Evolutionary conservation across 1,140 invertebrate species (phyloP), one percentile per base, ranked within the genome.

Genomic region (Leptinotarsa texana): DNA sequence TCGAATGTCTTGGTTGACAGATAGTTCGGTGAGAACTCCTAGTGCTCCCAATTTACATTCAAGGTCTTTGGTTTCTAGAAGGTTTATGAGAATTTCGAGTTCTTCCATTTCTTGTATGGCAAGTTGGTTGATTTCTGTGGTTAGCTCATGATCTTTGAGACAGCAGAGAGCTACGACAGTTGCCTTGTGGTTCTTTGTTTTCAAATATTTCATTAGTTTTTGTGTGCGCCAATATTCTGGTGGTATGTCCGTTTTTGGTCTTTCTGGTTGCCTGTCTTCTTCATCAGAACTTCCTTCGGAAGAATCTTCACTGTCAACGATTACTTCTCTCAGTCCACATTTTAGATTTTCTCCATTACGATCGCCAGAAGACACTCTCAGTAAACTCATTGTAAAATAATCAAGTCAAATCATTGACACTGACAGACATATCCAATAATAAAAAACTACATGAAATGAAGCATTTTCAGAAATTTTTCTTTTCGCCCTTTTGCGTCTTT

Each of bases 131-230:
- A 92, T 91, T 83, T 96, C 91, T 68, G 90, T 90, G 0, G 89
- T 90, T 21, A 98, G 87, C 83, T 97, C 94, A 78, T 96, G 94
- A 83, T 98, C 96, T 85, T 95, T 93, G 13, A 98, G 86, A 21
- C 95, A 94, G 72, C 95, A 96, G 13, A 98, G 85, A 0, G 96
- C 92, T 17, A 98, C 93, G 77, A 96, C 92, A 0, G 96, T 98
- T 1, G 96, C 96, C 1, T 96, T 98, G 86, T 96, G 95, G 83
- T 98, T 98, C 57, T 96, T 96, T 69, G 94, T 94, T 87, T 97
- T 97, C 85, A 97, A 92, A 83, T 97, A 98, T 84, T 97, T 97
- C 5, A 97, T 92, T 3, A 98, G 89, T 85, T 97, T 96, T 83
- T 97, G 95, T 82, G 97, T 94, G 79, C 96, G 94, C 93, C 95